Percentiles rank a stretch among this genome's conserved stretches.
phyloP scores from a whole-genome alignment of 2,888 invertebrate genomes.

The Ormyrus rosae region DNA sequence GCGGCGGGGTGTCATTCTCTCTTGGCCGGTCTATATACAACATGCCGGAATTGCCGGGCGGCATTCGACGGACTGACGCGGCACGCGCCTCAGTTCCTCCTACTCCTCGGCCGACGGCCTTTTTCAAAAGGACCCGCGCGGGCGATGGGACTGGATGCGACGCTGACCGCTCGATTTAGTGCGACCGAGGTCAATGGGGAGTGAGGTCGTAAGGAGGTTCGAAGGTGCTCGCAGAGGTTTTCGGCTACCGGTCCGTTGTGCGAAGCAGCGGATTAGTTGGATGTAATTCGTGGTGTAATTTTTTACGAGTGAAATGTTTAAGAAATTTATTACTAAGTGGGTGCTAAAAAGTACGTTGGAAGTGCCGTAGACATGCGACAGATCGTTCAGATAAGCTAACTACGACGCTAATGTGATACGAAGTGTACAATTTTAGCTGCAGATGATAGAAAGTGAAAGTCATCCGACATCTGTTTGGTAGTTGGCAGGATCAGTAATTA shows the following conservation, averaged over 20 bases:
- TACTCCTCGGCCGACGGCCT: neutral
- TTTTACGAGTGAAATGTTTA: too few species aligned
- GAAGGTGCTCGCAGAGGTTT: too few species aligned
- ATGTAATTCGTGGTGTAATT: too few species aligned
- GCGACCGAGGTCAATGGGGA: neutral
- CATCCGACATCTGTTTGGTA: conserved; percentile 34
- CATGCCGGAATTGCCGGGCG: conserved; percentile 34
- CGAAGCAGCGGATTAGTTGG: too few species aligned
- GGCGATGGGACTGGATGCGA: neutral
- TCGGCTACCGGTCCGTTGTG: too few species aligned
- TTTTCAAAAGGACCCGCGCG: neutral
- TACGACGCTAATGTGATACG: too few species aligned
- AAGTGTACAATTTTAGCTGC: conserved; percentile 12
- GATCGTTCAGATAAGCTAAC: too few species aligned
- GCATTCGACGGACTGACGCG: conserved; percentile 44
- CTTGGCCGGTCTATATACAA: conserved; percentile 31
- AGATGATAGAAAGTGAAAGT: conserved; percentile 18
- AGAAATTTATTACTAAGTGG: too few species aligned
- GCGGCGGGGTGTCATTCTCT: conserved; percentile 33
- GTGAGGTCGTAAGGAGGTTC: neutral
- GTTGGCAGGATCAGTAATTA: neutral
- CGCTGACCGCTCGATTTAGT: neutral
- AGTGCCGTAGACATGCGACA: too few species aligned
- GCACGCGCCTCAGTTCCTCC: conserved; percentile 8
- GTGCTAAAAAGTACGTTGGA: too few species aligned